Base-by-base conservation (phyloP, 1,140 invertebrate species). In the Pseudomyrmex pallidus region DNA sequence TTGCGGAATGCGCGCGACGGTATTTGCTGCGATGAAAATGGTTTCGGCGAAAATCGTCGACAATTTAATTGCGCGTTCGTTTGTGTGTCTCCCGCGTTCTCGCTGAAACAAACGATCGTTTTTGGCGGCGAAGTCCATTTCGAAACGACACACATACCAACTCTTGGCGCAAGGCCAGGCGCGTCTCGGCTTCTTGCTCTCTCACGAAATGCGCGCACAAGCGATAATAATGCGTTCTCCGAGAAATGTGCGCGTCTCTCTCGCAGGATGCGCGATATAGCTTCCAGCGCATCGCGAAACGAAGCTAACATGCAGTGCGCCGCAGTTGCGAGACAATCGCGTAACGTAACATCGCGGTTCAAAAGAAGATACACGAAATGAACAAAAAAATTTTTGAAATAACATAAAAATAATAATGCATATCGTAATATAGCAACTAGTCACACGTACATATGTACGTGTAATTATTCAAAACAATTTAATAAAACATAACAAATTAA, bases 51-150 rank as follows among this genome's bases (percentile, higher is more conserved):
- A 35, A 70, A 70, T 70, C 64, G 64, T 22, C 22, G 54, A 22
- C 66, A 46, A 80, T 70, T 70, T 80, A 80, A 80, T 72, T 63
- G 72, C 78, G 50, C 68, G 22, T 52, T 12, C 48, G 35, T 25
- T 46, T n/a, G 46, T 35, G 63, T 35, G 63, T 70, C 76, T 57
- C 35, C 35, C 54, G 17, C 46, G 68, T 52, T 52, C 46, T 68
- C 17, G 57, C 5, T 35, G 35, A 35, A 57, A 63, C 78, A 54
- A 74, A 82, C 78, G 50, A 63, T 82, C 78, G 70, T 46, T 82
- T 82, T 63, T 82, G 78, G 78, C 78, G 72, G 12, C 25, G 13
- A 63, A 54, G 48, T 54, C 48, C 70, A 48, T 82, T 82, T 74
- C 78, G 70, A 82, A 74, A 82, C 44, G 68, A 82, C 68, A 82